Percentiles rank a stretch among this genome's conserved stretches.
Conservation (phyloP, 2,113 vertebrate genomes). For the Hydrolagus affinis region DNA sequence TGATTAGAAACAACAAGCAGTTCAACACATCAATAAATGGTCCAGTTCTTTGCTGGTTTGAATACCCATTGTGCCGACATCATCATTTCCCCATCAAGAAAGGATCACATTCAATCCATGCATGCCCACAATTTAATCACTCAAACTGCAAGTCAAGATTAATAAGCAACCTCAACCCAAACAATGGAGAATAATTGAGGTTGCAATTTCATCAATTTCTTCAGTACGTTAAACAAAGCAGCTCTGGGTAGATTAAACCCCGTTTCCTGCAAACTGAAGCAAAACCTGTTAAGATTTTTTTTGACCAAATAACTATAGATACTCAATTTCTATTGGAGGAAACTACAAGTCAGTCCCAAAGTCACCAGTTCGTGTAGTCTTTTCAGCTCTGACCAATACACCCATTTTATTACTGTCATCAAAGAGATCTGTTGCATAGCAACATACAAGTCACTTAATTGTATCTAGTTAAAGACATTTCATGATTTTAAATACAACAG, state of each 20-base stretch:
- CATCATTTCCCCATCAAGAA: background rate
- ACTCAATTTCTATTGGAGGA: slow-evolving; percentile 22
- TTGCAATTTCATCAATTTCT: slow-evolving; percentile 12
- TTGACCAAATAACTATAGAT: slow-evolving; percentile 19
- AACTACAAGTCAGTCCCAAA: background rate
- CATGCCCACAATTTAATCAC: slow-evolving; percentile 15
- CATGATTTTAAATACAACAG: background rate
- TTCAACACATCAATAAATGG: too few species aligned
- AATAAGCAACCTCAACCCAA: slow-evolving; percentile 13
- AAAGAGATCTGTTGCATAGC: background rate
- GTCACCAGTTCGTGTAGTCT: background rate
- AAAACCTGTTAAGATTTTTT: slow-evolving; percentile 27
- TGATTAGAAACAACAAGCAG: too few species aligned
- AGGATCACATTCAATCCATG: background rate
- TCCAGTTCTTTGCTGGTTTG: too few species aligned
- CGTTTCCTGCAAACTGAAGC: slow-evolving; percentile 30
- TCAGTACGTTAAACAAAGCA: slow-evolving; percentile 27
- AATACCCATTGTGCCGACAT: too few species aligned
- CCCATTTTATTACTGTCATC: slow-evolving; percentile 16
- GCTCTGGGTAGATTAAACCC: slow-evolving; percentile 27
- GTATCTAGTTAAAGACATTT: slow-evolving; percentile 20
- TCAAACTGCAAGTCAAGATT: slow-evolving; percentile 1
- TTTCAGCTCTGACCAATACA: slow-evolving; percentile 6
- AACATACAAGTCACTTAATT: slow-evolving; percentile 22
- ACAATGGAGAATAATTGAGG: slow-evolving; percentile 25